Evolutionary conservation across 2,113 vertebrate species (phyloP).

Genomic region (Pygoscelis adeliae): DNA sequence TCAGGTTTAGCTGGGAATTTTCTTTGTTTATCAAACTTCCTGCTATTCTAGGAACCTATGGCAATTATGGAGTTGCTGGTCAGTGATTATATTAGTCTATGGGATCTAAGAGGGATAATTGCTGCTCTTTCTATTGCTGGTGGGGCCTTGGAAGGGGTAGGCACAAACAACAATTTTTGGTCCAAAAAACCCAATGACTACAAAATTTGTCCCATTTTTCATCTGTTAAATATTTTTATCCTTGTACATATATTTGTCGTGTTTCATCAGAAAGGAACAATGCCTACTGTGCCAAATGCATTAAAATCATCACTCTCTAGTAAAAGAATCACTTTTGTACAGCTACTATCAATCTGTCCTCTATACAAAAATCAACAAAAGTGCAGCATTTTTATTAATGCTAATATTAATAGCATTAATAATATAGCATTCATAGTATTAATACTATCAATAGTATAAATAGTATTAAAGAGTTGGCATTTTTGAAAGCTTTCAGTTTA

Average conservation of each 20-base stretch:
- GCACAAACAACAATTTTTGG: not conserved
- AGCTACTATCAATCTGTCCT: not conserved
- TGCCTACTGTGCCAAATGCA: not conserved
- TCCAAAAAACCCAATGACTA: not conserved
- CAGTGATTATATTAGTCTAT: not conserved
- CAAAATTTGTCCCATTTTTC: not conserved
- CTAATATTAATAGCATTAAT: not conserved
- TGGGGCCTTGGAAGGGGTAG: not conserved
- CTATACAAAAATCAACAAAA: not conserved
- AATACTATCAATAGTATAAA: not conserved
- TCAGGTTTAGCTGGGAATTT: not conserved
- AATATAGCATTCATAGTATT: not conserved
- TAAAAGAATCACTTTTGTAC: not conserved
- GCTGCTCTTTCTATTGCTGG: not conserved
- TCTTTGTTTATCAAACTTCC: not conserved
- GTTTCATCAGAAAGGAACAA: not conserved
- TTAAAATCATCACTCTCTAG: not conserved
- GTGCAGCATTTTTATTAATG: not conserved
- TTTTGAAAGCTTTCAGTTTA: not conserved
- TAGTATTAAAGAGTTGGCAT: not conserved
- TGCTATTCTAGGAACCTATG: not conserved
- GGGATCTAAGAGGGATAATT: not conserved
- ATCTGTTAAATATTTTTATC: not conserved
- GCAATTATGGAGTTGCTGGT: not conserved
- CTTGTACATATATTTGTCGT: not conserved